Base-by-base conservation (phyloP, 2,113 vertebrate genomes). In the Andinoacara biseriatus region DNA sequence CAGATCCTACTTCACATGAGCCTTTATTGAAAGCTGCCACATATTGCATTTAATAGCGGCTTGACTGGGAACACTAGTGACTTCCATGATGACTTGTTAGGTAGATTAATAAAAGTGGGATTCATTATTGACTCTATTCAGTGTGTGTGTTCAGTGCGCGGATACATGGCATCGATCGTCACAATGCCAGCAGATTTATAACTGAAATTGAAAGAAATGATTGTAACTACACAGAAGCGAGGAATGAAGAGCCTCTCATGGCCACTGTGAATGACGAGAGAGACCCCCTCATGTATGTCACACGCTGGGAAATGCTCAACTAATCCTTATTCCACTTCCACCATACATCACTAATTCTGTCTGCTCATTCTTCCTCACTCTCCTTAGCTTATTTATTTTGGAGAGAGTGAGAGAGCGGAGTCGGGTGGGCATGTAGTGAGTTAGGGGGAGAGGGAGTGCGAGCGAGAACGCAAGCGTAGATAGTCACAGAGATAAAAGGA, bases 401-500 rank as follows among this genome's bases (percentile, higher is more conserved):
- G 77, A 80, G 80, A 8, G 76, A 35, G 86, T 1, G 76, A 81
- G 24, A 59, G 60, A 59, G 56, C 46, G 35, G 77, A 14, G 76
- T 5, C 56, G 29, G 15, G 74, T 22, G 90, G 88, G 83, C 80
- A 82, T 74, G 11, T 69, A 26, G 35, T 20, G 76, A 83, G 74
- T 76, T 29, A 46, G 65, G 7, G 78, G 5, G 74, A 58, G 80
- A 0, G 76, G 4, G 74, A 58, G 80, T 0, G 76, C 2, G 33
- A 54, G 62, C 67, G 60, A 62, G 72, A 74, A 72, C 1, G 38
- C 31, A 67, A 6, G 56, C 7, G 61, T 54, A 65, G 78, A 85
- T 74, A 76, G 74, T 31, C 76, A 2, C 61, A 24, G 57, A 56
- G 84, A 89, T 88, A 52, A 84, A 82, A 84, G 76, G 69, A 63